These are phyloP conservation scores for Saguinus midas DNA, from an alignment of 2,113 vertebrate genomes.

Conservation along the genomic window DNA sequence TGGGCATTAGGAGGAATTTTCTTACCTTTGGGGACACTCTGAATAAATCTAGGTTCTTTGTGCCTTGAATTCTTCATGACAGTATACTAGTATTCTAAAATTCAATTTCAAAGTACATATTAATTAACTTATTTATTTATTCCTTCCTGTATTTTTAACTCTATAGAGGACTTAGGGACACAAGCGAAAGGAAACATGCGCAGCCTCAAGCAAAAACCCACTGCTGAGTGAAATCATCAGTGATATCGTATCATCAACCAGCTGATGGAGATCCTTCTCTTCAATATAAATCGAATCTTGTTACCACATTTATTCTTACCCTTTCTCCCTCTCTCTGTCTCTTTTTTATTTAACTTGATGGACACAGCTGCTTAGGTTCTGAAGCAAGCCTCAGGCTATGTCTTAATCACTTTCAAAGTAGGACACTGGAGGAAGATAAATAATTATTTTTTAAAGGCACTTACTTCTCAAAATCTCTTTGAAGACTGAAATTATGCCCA, in stretches of 20 bases:
- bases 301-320: accelerated
- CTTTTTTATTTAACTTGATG: neutral
- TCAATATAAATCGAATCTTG: neutral
- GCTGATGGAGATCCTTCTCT: no score
- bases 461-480: neutral
- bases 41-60: neutral
- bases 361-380: neutral
- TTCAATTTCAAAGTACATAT: neutral
- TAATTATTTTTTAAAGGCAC: neutral
- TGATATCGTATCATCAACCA: neutral
- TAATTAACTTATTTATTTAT: neutral
- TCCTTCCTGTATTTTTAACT: neutral
- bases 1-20: neutral
- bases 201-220: neutral
- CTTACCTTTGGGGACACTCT: neutral
- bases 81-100: neutral
- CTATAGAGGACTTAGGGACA: neutral
- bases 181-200: neutral
- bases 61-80: neutral
- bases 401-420: neutral
- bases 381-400: neutral
- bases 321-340: no score
- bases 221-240: neutral
- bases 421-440: no score
- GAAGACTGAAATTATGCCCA: neutral